phyloP scores from a whole-genome alignment of 2,888 invertebrate species.

The Metacarcinus magister region DNA sequence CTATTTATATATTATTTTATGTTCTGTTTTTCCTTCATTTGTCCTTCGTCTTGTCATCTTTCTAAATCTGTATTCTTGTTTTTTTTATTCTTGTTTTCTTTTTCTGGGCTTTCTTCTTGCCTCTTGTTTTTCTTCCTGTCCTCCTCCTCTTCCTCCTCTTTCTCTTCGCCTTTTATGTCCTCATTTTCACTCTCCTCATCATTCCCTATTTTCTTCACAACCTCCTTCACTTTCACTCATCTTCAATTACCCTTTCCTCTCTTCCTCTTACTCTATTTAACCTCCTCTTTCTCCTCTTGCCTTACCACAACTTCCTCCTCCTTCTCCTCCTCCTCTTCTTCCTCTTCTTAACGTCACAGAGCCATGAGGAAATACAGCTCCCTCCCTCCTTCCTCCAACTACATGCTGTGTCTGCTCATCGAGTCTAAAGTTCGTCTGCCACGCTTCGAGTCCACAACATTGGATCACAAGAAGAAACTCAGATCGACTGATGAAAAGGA shows the following conservation, averaged over 20 bases:
- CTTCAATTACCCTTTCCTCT: background rate
- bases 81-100: background rate
- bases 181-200: too few species aligned
- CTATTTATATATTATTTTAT: background rate
- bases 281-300: background rate
- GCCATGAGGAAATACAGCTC: slow-evolving; percentile 87
- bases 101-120: too few species aligned
- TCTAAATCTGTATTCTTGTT: background rate
- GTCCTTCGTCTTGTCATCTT: too few species aligned
- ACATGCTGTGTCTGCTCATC: slow-evolving; percentile 86
- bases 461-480: slow-evolving; percentile 85
- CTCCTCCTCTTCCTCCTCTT: background rate
- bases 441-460: slow-evolving; percentile 85
- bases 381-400: slow-evolving; percentile 86
- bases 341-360: slow-evolving; percentile 81
- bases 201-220: background rate
- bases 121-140: background rate
- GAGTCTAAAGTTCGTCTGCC: slow-evolving; percentile 86
- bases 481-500: slow-evolving; percentile 84
- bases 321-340: background rate
- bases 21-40: background rate
- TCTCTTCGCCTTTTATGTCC: background rate
- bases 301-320: background rate
- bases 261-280: background rate
- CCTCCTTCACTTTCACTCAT: background rate